Evolutionary conservation across 2,888 invertebrate species (phyloP), one percentile per base, ranked within the genome.

Genomic region (Ptilodon capucinus): DNA sequence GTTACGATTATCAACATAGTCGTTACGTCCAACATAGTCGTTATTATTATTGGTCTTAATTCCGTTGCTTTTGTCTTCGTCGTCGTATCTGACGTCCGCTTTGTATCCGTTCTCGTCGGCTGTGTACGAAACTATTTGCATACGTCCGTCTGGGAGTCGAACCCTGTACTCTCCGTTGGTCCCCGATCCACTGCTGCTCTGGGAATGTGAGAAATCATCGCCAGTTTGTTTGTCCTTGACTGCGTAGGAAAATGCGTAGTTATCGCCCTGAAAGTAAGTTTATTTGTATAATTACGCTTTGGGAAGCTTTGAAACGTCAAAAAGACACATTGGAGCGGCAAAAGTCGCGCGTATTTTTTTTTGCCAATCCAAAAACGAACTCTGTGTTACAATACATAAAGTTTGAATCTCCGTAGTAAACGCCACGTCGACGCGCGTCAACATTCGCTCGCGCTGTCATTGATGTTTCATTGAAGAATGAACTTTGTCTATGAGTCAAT

Each of bases 161-260:
- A 95, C 94, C 45, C 94, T 81, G 80, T 94, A 95, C 72, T 94
- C 93, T 1, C 94, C 94, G 50, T 93, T 93, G 6, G 94, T 94
- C 0, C 92, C 92, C 14, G 92, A 91, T 3, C 94, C 92, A 56
- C 90, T 92, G 70, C 93, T 93, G 7, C 92, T 90, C 70, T 94
- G 94, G 1, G 90, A 87, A 64, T 94, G 94, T 0, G 94, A 94
- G 79, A 94, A 94, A 67, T 94, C 94, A 49, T 94, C 94, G 0
- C 94, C 94, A 0, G 93, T 93, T 50, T 91, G 79, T 14, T 88
- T 86, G 66, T 94, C 93, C 56, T 92, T 92, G 2, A 94, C 94
- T 39, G 91, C 88, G 75, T 94, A 94, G 0, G 93, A 93, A 71
- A 94, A 94, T 0, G 93, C 93, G 82, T 94, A 94, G 72, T 93